Evolutionary conservation across 2,113 vertebrate species (phyloP), one percentile per base, ranked within the genome.

Genomic region (Delphinapterus leucas): DNA sequence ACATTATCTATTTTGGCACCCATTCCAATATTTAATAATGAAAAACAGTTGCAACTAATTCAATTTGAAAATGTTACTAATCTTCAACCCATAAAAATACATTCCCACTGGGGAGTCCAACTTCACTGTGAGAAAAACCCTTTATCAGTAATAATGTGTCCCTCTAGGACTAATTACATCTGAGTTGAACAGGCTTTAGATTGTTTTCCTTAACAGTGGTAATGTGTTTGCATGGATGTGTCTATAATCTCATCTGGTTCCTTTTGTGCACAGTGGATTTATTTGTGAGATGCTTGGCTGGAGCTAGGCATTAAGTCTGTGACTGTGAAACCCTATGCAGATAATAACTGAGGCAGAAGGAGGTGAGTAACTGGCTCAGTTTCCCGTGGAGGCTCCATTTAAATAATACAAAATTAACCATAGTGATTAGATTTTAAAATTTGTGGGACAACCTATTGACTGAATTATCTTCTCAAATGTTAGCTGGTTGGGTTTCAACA

Each of bases 51-150:
- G n/a, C 80, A 91, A 95, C 74, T 93, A 94, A 95, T 88, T 96
- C 23, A 93, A 94, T 47, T 71, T 96, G 81, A 82, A 94, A 88
- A 87, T 94, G 17, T 94, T 95, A 74, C 73, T 96, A 86, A 91
- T 87, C 63, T 86, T 93, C 71, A 94, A 44, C 25, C 28, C 61
- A 73, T 74, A 95, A 86, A 97, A 86, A 70, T 70, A 81, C 6
- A 93, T 81, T n/a, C 21, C 53, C 93, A 79, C 28, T 84, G 36
- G 61, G 12, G 11, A 93, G 82, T 93, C 36, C 36, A 96, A 74
- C 80, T 90, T 96, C 60, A 71, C 81, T 55, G 26, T 87, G 74
- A 92, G 74, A 95, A 88, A 96, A 55, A 60, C 41, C 38, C 77
- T 91, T 91, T 96, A 88, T 86, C 71, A 94, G 67, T 95, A 95